Evolutionary conservation across 2,113 vertebrate genomes (phyloP), one percentile per base, ranked within the genome.

Genomic region (Coregonus clupeaformis): DNA sequence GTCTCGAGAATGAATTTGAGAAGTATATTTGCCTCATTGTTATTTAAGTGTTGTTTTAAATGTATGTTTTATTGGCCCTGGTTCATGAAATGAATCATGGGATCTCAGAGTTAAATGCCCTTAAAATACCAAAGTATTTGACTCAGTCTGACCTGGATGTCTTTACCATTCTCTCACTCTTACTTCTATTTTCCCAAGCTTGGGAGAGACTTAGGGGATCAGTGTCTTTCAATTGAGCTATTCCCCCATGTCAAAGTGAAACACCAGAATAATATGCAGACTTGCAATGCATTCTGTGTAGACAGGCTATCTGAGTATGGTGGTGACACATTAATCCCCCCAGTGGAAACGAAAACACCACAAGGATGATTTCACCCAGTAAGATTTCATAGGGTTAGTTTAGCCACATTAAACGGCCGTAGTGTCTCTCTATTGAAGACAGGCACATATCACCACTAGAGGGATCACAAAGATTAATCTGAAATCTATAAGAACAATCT

Each of bases 291-390:
- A 3, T 68, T n/a, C 9, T 32, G 3, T 18, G 20, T 20, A 25
- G 22, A 68, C 14, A 68, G 30, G 4, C 18, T 27, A 27, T 14
- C 14, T 68, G 20, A n/a, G 32, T 42, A 30, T 4, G 1, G 36
- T 16, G 70, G 36, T 47, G 70, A 22, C 16, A 22, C 70, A 60
- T 16, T 22, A 49, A 27, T 49, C 13, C 22, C 49, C 12, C 65
- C 30, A 20, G 65, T 68, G n/a, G 67, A 68, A 68, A 68, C 67
- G 25, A 47, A 68, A 68, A 68, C 32, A 68, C 25, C 42, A 27
- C 27, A 1, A 47, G 20, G n/a, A 3, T 68, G 32, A 42, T 22
- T 42, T 57, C 27, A 42, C 36, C 32, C 42, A 24, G 20, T 20
- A 24, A 42, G 6, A n/a, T 32, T 59, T 71, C 29, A 22, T 25